Evolutionary conservation across 2,888 invertebrate genomes (phyloP).

Genomic region (Dasysyrphus tricinctus): DNA sequence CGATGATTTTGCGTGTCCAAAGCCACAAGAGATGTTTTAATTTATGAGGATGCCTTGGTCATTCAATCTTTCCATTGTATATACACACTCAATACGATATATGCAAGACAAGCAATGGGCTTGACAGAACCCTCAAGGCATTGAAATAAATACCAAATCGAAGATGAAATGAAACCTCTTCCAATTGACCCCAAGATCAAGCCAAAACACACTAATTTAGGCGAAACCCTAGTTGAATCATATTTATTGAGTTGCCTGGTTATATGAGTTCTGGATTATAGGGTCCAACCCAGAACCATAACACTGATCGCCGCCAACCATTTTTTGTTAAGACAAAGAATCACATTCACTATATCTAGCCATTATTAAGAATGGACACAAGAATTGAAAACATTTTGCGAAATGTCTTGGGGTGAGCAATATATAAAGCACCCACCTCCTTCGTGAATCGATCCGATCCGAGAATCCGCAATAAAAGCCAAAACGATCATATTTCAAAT

Average conservation of each 20-base stretch:
- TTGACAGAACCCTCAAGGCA: slow-evolving; percentile 67
- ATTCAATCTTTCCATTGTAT: slow-evolving; percentile 57
- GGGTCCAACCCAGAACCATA: slow-evolving; percentile 40
- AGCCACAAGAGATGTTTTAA: slow-evolving; percentile 74
- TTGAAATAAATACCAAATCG: slow-evolving; percentile 68
- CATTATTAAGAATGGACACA: slow-evolving; percentile 10
- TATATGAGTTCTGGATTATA: slow-evolving; percentile 64
- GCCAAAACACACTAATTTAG: slow-evolving; percentile 69
- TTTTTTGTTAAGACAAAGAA: slow-evolving; percentile 34
- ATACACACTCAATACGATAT: not conserved
- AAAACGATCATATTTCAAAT: slow-evolving; percentile 68
- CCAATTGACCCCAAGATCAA: slow-evolving; percentile 67
- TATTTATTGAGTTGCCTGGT: slow-evolving; percentile 70
- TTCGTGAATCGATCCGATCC: not conserved
- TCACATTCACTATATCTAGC: slow-evolving; percentile 37
- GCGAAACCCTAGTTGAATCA: slow-evolving; percentile 72
- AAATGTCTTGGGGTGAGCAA: slow-evolving; percentile 61
- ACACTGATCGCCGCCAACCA: slow-evolving; percentile 58
- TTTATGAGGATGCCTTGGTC: slow-evolving; percentile 68
- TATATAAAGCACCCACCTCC: slow-evolving; percentile 62
- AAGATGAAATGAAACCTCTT: slow-evolving; percentile 35
- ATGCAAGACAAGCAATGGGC: slow-evolving; percentile 71
- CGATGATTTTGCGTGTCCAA: slow-evolving; percentile 68
- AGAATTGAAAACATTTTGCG: slow-evolving; percentile 43
- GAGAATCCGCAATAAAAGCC: slow-evolving; percentile 58